Conservation (phyloP, 2,888 invertebrate species). For the Microplitis manilae region DNA sequence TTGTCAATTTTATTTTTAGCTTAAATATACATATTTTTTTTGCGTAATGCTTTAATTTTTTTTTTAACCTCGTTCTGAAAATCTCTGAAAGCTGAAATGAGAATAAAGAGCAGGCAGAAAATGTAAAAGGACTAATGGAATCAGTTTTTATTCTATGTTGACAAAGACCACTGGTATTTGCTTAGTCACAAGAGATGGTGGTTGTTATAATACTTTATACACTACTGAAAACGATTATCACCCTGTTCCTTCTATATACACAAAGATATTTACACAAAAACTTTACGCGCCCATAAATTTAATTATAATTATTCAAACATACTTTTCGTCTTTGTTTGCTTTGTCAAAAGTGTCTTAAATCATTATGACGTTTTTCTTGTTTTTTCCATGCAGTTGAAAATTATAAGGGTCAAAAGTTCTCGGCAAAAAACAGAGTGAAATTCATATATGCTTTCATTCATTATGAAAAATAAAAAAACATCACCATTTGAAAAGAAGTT, state of each 20-base stretch:
- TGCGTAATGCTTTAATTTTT: background rate
- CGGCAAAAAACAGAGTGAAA: background rate
- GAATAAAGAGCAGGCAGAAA: background rate
- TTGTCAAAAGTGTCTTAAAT: background rate
- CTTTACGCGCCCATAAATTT: background rate
- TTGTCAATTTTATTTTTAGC: background rate
- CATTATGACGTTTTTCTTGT: background rate
- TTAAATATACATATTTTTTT: background rate
- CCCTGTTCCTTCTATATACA: background rate
- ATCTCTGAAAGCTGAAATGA: background rate
- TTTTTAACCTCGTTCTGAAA: background rate
- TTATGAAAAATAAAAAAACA: background rate
- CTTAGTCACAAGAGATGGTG: background rate
- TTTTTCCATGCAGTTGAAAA: too few species aligned
- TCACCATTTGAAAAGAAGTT: background rate
- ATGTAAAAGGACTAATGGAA: conserved; percentile 2
- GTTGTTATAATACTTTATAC: background rate
- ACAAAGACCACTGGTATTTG: background rate
- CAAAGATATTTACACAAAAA: background rate
- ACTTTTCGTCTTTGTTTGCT: background rate
- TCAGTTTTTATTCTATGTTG: background rate
- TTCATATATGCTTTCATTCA: background rate
- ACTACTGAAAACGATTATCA: background rate
- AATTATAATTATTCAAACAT: background rate
- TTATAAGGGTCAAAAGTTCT: too few species aligned